Percentiles rank a stretch among this genome's conserved stretches.
These are phyloP conservation scores for Acronicta aceris DNA, from an alignment of 2,888 invertebrate species.

Conservation along the genomic window DNA sequence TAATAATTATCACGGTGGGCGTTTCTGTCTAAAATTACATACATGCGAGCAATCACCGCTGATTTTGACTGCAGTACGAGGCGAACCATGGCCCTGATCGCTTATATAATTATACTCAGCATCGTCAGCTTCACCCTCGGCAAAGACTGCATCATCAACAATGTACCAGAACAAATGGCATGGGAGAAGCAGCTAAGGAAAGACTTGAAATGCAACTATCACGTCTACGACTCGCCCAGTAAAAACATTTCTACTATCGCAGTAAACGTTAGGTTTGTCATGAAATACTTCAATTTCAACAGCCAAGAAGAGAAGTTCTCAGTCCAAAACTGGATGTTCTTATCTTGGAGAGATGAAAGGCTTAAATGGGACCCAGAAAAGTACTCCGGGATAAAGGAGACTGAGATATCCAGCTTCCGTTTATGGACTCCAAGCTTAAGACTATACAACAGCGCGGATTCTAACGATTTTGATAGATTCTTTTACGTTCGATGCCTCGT, in stretches of 20 bases:
- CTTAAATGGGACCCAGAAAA: slow-evolving; percentile 62
- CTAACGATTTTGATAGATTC: slow-evolving; percentile 14
- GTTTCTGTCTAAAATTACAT: slow-evolving; percentile 32
- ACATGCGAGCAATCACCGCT: neutral
- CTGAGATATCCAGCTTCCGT: neutral
- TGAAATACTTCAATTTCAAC: slow-evolving; percentile 61
- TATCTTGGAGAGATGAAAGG: slow-evolving; percentile 59
- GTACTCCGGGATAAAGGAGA: slow-evolving; percentile 52
- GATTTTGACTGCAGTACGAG: slow-evolving; percentile 15
- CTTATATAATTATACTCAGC: slow-evolving; percentile 21
- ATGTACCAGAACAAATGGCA: slow-evolving; percentile 27
- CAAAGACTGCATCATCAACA: slow-evolving; percentile 18
- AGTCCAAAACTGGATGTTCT: slow-evolving; percentile 38
- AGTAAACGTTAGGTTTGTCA: slow-evolving; percentile 43
- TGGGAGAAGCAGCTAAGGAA: slow-evolving; percentile 52
- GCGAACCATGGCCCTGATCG: slow-evolving; percentile 38
- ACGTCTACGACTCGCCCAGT: slow-evolving; percentile 5
- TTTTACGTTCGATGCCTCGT: slow-evolving; percentile 44
- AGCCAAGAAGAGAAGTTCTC: slow-evolving; percentile 56
- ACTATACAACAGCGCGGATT: slow-evolving; percentile 47
- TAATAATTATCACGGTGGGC: slow-evolving; percentile 33
- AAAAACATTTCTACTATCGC: slow-evolving; percentile 20
- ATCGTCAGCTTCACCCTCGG: slow-evolving; percentile 6
- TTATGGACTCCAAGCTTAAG: slow-evolving; percentile 61
- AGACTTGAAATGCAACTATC: slow-evolving; percentile 26